Base-by-base conservation (phyloP, 64 coral and sea anemone species). In the Porites australiensis region DNA sequence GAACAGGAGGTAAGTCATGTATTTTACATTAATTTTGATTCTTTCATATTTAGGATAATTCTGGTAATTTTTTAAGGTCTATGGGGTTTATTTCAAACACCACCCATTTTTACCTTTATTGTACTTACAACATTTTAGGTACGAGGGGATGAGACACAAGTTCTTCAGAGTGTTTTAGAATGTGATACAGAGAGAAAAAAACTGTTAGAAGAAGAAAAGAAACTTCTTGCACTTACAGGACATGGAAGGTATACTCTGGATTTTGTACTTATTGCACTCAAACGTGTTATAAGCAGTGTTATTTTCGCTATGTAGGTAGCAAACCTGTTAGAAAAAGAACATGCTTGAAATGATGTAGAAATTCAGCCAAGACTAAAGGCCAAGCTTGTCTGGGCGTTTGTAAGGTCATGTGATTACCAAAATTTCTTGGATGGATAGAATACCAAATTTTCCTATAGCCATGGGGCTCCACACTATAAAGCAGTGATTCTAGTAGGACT, bases 151-250 rank as follows among this genome's bases (percentile, higher is more conserved):
- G 89, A 95, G 52, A 95, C 94, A 3, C 83, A 64, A 73, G 94
- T 90, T 57, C 51, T 95, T 49, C 89, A 95, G 46, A 95, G 94
- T 91, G 94, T 95, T 14, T 75, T 95, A 21, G 94, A 95, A 88
- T 95, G 94, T 91, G 94, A 95, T 61, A 90, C 80, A 37, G 75
- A 74, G 61, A 95, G 94, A 66, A 77, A 77, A 49, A 75, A 95
- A 47, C 89, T 95, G 3, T 55, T 95, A 14, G 72, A 91, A 50
- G 89, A 95, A 68, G 94, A 91, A 45, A 95, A 67, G 78, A 49
- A n/a, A 64, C 89, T 95, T 70, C 55, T 75, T 70, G 73, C 80
- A 52, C 74, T 67, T 44, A 63, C 88, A 55, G 60, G 49, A 46
- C 50, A 51, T 48, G 67, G 44, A 75, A 90, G 93, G 93, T 90